Conservation (phyloP, 2,797 vertebrate species). For the Limnodromus scolopaceus region DNA sequence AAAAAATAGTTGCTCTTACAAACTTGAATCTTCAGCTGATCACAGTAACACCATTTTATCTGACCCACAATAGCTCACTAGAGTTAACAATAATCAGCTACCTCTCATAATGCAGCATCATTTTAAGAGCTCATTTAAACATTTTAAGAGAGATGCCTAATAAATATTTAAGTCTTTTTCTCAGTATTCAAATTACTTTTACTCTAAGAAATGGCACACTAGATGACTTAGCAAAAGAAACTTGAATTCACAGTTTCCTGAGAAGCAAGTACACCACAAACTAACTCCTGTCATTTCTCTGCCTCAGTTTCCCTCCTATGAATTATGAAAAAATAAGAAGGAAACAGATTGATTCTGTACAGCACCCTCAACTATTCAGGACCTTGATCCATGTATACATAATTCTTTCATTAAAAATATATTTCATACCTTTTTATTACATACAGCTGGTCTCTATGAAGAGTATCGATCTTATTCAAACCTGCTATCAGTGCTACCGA, state of each 20-base stretch:
- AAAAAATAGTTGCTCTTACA: not conserved
- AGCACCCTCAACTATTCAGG: not conserved
- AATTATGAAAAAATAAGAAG: not conserved
- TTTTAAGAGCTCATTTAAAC: not conserved
- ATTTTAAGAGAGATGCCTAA: not conserved
- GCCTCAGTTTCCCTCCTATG: not conserved
- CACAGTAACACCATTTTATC: not conserved
- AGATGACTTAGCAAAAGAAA: not conserved
- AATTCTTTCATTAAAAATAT: not conserved
- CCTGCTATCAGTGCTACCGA: not conserved
- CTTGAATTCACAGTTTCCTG: not conserved
- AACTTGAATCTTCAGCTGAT: not conserved
- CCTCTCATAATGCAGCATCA: not conserved
- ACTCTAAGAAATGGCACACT: not conserved
- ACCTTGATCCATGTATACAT: not conserved
- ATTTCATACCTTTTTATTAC: not conserved
- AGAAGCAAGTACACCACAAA: not conserved
- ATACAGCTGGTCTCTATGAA: not conserved
- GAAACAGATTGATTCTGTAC: not conserved
- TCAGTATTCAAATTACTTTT: not conserved
- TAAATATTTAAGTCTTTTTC: not conserved
- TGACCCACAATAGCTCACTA: not conserved
- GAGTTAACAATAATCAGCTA: not conserved
- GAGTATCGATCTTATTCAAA: not conserved
- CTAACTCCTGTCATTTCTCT: not conserved